phyloP scores from a whole-genome alignment of 64 coral and sea anemone genomes.

The Montipora efflorescens region DNA sequence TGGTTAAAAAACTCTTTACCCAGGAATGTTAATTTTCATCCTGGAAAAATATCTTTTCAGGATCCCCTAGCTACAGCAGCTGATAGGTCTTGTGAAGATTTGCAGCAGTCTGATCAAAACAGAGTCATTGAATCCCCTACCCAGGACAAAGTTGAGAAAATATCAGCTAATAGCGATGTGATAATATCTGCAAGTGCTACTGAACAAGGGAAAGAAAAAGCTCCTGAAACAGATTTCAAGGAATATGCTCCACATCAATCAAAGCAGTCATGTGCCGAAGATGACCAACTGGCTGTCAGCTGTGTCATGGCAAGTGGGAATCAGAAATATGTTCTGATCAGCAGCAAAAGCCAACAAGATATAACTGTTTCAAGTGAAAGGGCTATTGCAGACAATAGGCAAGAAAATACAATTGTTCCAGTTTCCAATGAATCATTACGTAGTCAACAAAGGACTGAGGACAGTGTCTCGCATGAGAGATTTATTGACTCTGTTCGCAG shows the following conservation, averaged over 20 bases:
- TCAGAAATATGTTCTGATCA: conserved; percentile 30
- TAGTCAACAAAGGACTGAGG: background rate
- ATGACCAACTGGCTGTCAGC: background rate
- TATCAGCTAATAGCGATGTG: background rate
- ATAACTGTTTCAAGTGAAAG: background rate
- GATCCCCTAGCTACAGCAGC: background rate
- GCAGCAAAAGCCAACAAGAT: background rate
- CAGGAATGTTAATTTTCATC: background rate
- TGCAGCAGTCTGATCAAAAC: background rate
- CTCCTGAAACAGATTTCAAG: background rate
- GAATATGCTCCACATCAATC: background rate
- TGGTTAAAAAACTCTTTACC: background rate
- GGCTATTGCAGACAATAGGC: background rate
- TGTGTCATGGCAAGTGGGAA: background rate
- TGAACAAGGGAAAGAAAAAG: background rate
- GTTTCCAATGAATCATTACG: background rate
- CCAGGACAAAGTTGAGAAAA: background rate
- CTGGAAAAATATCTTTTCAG: background rate
- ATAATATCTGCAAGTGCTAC: background rate
- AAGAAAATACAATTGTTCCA: background rate
- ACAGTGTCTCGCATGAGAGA: background rate
- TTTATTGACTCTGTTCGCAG: conserved; percentile 32
- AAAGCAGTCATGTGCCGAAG: background rate
- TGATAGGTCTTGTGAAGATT: background rate
- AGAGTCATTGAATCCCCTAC: background rate